Percentiles rank a stretch among this genome's conserved stretches.
Evolutionary conservation across 2,797 vertebrate genomes (phyloP).

Genomic region (Trematomus bernacchii): DNA sequence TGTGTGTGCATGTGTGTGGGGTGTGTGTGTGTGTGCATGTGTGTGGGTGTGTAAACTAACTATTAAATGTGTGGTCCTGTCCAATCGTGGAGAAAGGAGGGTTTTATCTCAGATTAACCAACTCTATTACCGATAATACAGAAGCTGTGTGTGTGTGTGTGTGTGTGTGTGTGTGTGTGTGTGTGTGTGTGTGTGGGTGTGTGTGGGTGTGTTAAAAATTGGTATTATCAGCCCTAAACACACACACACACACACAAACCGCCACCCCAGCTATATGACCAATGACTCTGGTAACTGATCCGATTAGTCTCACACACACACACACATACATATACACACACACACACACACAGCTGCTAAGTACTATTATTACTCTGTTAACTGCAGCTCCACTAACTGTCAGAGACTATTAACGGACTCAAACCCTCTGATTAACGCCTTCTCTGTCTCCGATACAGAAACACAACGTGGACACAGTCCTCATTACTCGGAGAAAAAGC

Average conservation of each 20-base stretch:
- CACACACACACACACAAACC: background rate
- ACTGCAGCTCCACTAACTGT: constrained; percentile 36
- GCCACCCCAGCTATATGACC: constrained; percentile 24
- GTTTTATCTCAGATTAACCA: constrained; percentile 45
- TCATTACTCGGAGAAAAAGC: no score
- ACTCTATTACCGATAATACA: constrained; percentile 45
- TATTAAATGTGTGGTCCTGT: constrained; percentile 45
- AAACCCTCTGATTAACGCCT: constrained; percentile 30
- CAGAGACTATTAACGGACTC: constrained; percentile 28
- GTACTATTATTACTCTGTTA: constrained; percentile 52
- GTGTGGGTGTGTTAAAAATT: no score
- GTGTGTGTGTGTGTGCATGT: background rate
- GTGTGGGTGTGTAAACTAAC: constrained; percentile 5
- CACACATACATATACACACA: constrained; percentile 37
- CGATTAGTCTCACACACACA: constrained; percentile 17
- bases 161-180: constrained; percentile 16
- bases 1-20: background rate
- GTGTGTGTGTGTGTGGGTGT: constrained; percentile 12
- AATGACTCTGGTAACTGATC: constrained; percentile 44
- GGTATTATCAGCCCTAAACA: constrained; percentile 29
- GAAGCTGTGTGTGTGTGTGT: constrained; percentile 1
- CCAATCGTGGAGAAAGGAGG: background rate
- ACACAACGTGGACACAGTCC: background rate
- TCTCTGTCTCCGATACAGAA: background rate
- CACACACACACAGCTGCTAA: constrained; percentile 51